phyloP scores from a whole-genome alignment of 2,113 vertebrate species.

The Odocoileus virginianus region DNA sequence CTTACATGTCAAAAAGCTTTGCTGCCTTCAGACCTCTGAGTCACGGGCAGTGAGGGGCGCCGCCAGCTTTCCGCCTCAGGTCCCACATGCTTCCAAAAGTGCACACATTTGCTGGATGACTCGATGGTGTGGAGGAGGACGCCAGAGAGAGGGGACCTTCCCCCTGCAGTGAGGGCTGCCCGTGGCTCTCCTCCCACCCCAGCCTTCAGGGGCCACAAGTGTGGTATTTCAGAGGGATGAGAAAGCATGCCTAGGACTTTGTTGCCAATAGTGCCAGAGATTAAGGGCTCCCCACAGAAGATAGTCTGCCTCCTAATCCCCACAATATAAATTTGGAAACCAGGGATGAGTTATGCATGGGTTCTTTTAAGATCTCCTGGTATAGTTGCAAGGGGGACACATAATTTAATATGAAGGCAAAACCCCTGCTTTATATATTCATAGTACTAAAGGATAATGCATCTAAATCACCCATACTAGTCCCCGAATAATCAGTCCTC shows the following conservation, averaged over 20 bases:
- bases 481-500: neutral
- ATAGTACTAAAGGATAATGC: neutral
- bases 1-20: neutral
- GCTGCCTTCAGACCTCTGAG: constrained; percentile 51
- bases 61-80: neutral
- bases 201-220: neutral
- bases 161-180: neutral
- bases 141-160: neutral
- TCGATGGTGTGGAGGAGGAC: constrained; percentile 58
- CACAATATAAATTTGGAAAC: neutral
- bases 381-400: neutral
- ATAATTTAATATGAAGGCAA: neutral
- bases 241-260: neutral
- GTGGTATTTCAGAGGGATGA: neutral
- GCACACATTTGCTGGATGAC: constrained; percentile 29
- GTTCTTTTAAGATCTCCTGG: neutral
- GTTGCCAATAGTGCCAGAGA: neutral
- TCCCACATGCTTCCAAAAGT: constrained; percentile 38
- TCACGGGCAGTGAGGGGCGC: constrained; percentile 14
- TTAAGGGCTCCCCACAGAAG: neutral
- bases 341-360: neutral
- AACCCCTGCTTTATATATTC: neutral
- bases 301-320: neutral
- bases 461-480: neutral
- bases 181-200: neutral